Conservation (phyloP, 2,888 invertebrate genomes). For the Stenchaetothrips biformis region DNA sequence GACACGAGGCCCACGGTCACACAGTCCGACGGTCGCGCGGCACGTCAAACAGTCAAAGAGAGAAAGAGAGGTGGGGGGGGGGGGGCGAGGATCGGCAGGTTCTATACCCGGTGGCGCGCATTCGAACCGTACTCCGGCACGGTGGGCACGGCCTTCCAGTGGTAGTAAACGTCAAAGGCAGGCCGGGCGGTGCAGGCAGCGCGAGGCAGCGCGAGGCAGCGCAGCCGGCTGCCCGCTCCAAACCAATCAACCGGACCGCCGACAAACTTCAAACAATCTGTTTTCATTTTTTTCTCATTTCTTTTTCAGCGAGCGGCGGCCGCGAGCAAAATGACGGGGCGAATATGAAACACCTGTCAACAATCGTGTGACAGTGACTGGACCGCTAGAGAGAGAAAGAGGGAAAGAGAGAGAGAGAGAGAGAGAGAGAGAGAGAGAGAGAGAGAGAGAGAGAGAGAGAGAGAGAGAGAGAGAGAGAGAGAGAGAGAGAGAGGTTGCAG, state of each 20-base stretch:
- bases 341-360: too few species aligned
- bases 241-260: too few species aligned
- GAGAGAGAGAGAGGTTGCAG: background rate
- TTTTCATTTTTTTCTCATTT: too few species aligned
- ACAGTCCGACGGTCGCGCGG: background rate
- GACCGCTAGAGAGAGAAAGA: too few species aligned
- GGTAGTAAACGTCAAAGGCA: background rate
- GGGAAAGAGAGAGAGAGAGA: background rate
- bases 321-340: too few species aligned
- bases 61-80: background rate
- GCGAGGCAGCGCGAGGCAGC: too few species aligned
- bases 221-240: background rate
- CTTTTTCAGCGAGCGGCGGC: too few species aligned
- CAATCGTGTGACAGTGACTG: too few species aligned
- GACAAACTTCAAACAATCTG: too few species aligned
- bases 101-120: background rate
- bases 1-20: background rate
- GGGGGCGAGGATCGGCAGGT: background rate
- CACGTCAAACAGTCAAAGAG: background rate
- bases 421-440: background rate
- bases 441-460: background rate
- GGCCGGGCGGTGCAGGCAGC: background rate
- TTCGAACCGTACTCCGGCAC: background rate
- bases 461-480: background rate
- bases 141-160: background rate